Evolutionary conservation across 2,797 vertebrate species (phyloP).

Genomic region (Perodicticus potto): DNA sequence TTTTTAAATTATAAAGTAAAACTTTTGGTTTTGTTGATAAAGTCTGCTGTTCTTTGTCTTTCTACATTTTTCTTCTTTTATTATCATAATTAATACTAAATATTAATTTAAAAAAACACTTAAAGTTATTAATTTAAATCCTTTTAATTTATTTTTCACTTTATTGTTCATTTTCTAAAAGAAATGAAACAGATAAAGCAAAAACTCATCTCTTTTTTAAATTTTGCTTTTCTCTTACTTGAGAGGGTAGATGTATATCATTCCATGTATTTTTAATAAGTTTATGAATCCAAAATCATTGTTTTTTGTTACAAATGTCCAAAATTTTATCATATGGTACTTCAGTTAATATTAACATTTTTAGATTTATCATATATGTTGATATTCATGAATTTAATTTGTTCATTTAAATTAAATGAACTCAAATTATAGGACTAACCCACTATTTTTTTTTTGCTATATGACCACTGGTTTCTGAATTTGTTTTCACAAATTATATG

Average conservation of each 20-base stretch:
- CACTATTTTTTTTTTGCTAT: neutral
- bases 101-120: neutral
- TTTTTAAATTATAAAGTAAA: conserved; percentile 45
- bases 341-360: neutral
- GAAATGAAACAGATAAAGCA: neutral
- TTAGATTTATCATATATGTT: conserved; percentile 26
- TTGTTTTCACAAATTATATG: neutral
- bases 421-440: neutral
- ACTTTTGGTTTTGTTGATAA: neutral
- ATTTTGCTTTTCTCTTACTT: neutral
- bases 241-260: neutral
- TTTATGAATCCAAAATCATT: neutral
- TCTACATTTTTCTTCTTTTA: conserved; percentile 23
- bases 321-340: conserved; percentile 10
- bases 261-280: neutral
- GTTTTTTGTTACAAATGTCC: neutral
- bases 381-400: neutral
- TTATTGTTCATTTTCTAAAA: conserved; percentile 30
- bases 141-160: conserved; percentile 45
- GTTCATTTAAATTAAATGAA: neutral
- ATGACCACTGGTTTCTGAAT: neutral
- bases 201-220: neutral
- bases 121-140: neutral
- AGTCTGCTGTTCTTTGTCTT: conserved; percentile 4
- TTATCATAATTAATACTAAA: neutral